A percentile compares a stretch with the other conserved stretches of the same genome.
These are phyloP conservation scores for Bursaphelenchus okinawaensis DNA, from an alignment of 2,888 invertebrate species.

Conservation along the genomic window DNA sequence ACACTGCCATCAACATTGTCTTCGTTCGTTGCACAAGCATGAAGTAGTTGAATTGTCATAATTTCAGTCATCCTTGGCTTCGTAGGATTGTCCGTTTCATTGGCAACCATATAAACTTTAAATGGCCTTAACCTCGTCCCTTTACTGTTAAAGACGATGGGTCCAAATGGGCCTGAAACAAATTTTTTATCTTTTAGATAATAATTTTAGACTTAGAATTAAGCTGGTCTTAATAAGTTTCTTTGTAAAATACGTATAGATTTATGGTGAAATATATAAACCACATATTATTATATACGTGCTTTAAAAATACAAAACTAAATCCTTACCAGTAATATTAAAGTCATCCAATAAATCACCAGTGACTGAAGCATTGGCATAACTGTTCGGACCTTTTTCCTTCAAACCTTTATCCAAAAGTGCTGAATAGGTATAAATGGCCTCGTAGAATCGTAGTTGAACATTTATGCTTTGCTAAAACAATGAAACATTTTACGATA, in stretches of 20 bases:
- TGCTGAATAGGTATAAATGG: constrained; percentile 16
- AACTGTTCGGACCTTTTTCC: background rate
- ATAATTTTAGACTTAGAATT: background rate
- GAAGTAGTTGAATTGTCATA: constrained; percentile 11
- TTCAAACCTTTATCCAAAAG: constrained; percentile 10
- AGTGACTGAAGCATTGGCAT: background rate
- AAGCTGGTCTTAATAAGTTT: too few relatives aligned
- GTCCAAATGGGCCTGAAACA: constrained; percentile 28
- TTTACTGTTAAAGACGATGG: constrained; percentile 22
- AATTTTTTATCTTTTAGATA: constrained; percentile 16
- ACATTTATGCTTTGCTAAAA: constrained; percentile 7
- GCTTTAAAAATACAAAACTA: too few relatives aligned
- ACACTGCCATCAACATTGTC: background rate
- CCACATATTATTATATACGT: too few relatives aligned
- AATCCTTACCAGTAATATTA: background rate
- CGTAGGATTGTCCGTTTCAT: background rate
- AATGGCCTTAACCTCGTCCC: constrained; percentile 23
- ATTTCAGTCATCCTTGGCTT: constrained; percentile 9
- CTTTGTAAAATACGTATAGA: too few relatives aligned
- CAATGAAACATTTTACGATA: too few relatives aligned
- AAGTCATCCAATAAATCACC: background rate
- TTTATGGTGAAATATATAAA: too few relatives aligned
- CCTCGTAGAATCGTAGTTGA: constrained; percentile 21
- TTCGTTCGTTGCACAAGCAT: background rate
- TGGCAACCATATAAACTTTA: constrained; percentile 17